A percentile compares a stretch with the other conserved stretches of the same genome.
These are phyloP conservation scores for Lethrus apterus DNA, from an alignment of 1,140 invertebrate genomes.

Conservation along the genomic window DNA sequence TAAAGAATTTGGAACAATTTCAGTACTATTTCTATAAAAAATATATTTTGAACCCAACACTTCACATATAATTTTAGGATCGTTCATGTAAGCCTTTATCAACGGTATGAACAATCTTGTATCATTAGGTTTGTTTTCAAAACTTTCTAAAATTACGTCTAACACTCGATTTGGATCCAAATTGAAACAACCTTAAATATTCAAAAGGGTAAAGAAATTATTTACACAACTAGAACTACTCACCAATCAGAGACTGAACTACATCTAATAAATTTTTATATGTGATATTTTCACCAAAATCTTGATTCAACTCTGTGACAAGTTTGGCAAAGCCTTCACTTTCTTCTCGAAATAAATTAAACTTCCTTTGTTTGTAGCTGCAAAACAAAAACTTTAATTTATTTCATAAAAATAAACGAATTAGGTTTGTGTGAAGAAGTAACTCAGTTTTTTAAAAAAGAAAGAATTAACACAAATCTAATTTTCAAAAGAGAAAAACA, in stretches of 20 bases:
- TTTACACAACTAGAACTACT: slow-evolving; percentile 2
- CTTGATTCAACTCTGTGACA: slow-evolving; percentile 91
- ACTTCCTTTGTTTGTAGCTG: slow-evolving; percentile 98
- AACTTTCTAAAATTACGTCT: slow-evolving; percentile 93
- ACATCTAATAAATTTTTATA: slow-evolving; percentile 66
- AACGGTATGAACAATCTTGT: slow-evolving; percentile 73
- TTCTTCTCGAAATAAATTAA: slow-evolving; percentile 97
- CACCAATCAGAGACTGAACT: slow-evolving; percentile 88
- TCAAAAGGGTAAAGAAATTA: slow-evolving; percentile 12
- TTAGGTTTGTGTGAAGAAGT: slow-evolving; percentile 4
- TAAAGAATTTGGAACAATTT: slow-evolving; percentile 69
- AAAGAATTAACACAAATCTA: slow-evolving; percentile 8
- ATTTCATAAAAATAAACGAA: background rate
- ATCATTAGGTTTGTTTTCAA: slow-evolving; percentile 80
- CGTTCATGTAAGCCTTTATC: slow-evolving; percentile 78
- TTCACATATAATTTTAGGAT: slow-evolving; percentile 79
- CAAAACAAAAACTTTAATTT: slow-evolving; percentile 41
- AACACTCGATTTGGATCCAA: slow-evolving; percentile 97
- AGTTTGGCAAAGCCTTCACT: slow-evolving; percentile 98
- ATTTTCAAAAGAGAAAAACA: too few relatives aligned
- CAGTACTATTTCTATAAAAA: slow-evolving; percentile 56
- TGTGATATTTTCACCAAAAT: slow-evolving; percentile 59
- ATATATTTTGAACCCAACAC: slow-evolving; percentile 92
- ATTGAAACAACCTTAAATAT: slow-evolving; percentile 88
- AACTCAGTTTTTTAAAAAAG: slow-evolving; percentile 19